Evolutionary conservation across 2,888 invertebrate species (phyloP), one percentile per base, ranked within the genome.

Genomic region (Bedellia somnulentella): DNA sequence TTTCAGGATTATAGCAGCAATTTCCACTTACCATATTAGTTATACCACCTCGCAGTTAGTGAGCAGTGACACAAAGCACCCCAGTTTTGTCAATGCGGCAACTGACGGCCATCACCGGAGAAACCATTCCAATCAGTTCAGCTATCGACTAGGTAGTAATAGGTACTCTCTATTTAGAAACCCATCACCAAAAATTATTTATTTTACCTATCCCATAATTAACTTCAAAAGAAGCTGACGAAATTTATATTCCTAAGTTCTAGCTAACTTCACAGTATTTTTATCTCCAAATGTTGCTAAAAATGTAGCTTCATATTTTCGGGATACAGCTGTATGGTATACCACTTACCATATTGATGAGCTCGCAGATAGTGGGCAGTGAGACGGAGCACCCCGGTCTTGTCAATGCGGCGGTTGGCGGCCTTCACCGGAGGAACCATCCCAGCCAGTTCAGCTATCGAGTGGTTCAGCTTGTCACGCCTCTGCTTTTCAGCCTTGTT

Each of bases 51-150:
- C 93, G 80, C 24, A 95, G 70, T 49, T 86, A 90, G 43, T 91
- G 88, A 2, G 93, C 91, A 0, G 92, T 85, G 35, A 93, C 82
- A 31, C 93, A 79, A 17, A 95, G 78, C 14, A 94, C 85, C 31
- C 89, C 89, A n/a, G 92, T 93, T 64, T 94, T 95, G 73, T 94
- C 93, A 44, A 93, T 81, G 45, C 89, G 84, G 40, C 89, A 84
- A 10, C 85, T 81, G 38, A 89, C 85, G 40, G 81, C 81, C 5
- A 87, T 80, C 24, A 93, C 87, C 43, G 88, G 82, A 1, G 93
- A 92, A 35, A 93, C 87, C 53, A 92, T 80, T 3, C 81, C 71
- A 1, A 91, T 87, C 49, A 95, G 73, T 50, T 89, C 86, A 15
- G 83, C 80, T 39, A 95, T 90, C 42, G 86, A 87, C 34, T 83